Conservation (phyloP, 2,888 invertebrate species). For the Syrista parreyssii region DNA sequence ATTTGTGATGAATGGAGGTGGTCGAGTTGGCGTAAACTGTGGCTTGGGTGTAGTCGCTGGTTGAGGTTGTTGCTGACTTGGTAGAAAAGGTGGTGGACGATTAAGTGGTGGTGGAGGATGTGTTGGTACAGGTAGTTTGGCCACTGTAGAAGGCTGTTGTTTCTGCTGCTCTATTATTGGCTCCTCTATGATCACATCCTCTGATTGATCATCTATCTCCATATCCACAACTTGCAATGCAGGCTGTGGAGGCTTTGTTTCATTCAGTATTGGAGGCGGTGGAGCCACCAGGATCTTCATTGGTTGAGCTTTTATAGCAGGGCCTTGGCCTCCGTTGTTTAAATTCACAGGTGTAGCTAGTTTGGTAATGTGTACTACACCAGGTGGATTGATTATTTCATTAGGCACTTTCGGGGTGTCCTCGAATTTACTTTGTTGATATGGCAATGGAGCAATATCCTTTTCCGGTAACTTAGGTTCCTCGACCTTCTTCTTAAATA, state of each 20-base stretch:
- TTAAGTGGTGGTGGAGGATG: slow-evolving; percentile 41
- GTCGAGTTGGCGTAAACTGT: slow-evolving; percentile 49
- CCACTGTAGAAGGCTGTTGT: slow-evolving; percentile 24
- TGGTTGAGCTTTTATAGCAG: slow-evolving; percentile 37
- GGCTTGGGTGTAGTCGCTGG: slow-evolving; percentile 27
- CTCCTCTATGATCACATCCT: slow-evolving; percentile 59
- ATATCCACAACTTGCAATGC: slow-evolving; percentile 59
- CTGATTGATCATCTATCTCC: slow-evolving; percentile 62
- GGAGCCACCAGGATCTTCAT: slow-evolving; percentile 62
- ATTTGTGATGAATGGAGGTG: slow-evolving; percentile 50
- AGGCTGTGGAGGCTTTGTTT: slow-evolving; percentile 33
- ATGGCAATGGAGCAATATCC: slow-evolving; percentile 64
- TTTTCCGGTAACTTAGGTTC: slow-evolving; percentile 65
- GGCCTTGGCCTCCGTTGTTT: slow-evolving; percentile 32
- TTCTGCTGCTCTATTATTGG: slow-evolving; percentile 43
- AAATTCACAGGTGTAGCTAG: slow-evolving; percentile 56
- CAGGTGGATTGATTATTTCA: slow-evolving; percentile 63
- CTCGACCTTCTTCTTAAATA: slow-evolving; percentile 74
- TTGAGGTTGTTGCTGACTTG: slow-evolving; percentile 28
- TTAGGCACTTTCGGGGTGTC: slow-evolving; percentile 62
- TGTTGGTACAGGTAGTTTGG: slow-evolving; percentile 37
- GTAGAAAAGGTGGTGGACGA: slow-evolving; percentile 45
- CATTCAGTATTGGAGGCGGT: slow-evolving; percentile 59
- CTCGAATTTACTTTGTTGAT: slow-evolving; percentile 62
- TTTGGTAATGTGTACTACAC: slow-evolving; percentile 62